Conservation (phyloP, 23 tunicate species). For the Halocynthia roretzi region DNA sequence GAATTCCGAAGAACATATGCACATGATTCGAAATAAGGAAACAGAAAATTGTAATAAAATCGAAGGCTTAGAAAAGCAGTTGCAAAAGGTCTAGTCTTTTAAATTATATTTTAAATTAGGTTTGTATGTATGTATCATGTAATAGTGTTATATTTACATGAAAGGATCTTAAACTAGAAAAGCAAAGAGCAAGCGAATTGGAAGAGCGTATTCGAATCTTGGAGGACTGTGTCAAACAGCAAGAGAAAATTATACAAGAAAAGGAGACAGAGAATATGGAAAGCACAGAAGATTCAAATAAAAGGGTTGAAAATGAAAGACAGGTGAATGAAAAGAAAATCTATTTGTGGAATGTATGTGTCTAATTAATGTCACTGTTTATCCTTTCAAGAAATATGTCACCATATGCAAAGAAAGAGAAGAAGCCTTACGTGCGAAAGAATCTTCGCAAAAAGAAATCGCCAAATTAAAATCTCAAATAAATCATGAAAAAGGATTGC, state of each 20-base stretch:
- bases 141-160: not conserved
- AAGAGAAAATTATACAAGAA: slow-evolving; percentile 47
- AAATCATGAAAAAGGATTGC: slow-evolving; percentile 49
- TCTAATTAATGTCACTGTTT: no score
- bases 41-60: not conserved
- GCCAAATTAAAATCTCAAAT: slow-evolving; percentile 34
- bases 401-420: slow-evolving; percentile 40
- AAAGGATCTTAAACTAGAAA: slow-evolving; percentile 55
- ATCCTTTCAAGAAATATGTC: slow-evolving; percentile 35
- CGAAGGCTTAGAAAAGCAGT: slow-evolving; percentile 1
- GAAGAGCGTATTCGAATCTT: slow-evolving; percentile 40
- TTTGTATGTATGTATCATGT: not conserved
- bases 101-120: no score
- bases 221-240: slow-evolving; percentile 63
- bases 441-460: slow-evolving; percentile 38
- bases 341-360: not conserved
- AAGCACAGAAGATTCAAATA: slow-evolving; percentile 38
- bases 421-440: slow-evolving; percentile 45
- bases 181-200: slow-evolving; percentile 21
- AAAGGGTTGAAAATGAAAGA: slow-evolving; percentile 41
- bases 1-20: slow-evolving; percentile 22
- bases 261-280: slow-evolving; percentile 41
- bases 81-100: slow-evolving; percentile 15
- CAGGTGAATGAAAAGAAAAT: slow-evolving; percentile 25
- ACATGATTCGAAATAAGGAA: slow-evolving; percentile 23